These are phyloP conservation scores for Neodon shergylaensis DNA, from an alignment of 2,113 vertebrate species.

Conservation along the genomic window DNA sequence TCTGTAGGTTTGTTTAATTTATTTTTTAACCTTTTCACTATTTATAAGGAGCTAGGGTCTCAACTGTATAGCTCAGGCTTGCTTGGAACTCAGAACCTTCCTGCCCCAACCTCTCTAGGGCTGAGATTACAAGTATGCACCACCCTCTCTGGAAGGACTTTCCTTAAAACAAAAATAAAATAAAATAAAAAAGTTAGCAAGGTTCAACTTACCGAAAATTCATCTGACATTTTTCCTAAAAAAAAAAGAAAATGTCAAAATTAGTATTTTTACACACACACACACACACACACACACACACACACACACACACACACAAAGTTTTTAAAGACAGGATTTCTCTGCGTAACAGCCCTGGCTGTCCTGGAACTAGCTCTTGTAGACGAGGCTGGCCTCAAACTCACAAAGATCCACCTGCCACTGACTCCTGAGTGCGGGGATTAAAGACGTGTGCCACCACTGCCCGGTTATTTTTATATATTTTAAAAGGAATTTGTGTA, in stretches of 20 bases:
- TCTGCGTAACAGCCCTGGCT: too few relatives aligned
- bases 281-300: too few relatives aligned
- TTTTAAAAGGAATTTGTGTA: not conserved
- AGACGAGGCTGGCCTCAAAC: too few relatives aligned
- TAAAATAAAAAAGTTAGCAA: not conserved
- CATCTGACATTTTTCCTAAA: constrained; percentile 83
- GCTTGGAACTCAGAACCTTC: not conserved
- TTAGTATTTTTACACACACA: not conserved
- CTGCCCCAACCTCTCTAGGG: not conserved
- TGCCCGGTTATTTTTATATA: not conserved
- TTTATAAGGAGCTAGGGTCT: not conserved
- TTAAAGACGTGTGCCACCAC: too few relatives aligned
- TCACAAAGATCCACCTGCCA: too few relatives aligned
- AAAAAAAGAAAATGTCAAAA: constrained; percentile 70
- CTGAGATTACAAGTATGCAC: not conserved
- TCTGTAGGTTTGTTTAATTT: not conserved
- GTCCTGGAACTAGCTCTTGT: too few relatives aligned
- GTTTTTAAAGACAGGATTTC: too few relatives aligned
- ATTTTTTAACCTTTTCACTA: not conserved
- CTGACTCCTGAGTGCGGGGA: too few relatives aligned
- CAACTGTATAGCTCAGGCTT: not conserved
- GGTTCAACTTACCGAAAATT: constrained; percentile 81
- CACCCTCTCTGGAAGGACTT: not conserved
- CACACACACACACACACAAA: too few relatives aligned
- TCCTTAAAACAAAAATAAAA: not conserved